A percentile compares a stretch with the other conserved stretches of the same genome.
These are phyloP conservation scores for Spinibarbus caldwelli DNA, from an alignment of 2,797 vertebrate species.

Conservation along the genomic window DNA sequence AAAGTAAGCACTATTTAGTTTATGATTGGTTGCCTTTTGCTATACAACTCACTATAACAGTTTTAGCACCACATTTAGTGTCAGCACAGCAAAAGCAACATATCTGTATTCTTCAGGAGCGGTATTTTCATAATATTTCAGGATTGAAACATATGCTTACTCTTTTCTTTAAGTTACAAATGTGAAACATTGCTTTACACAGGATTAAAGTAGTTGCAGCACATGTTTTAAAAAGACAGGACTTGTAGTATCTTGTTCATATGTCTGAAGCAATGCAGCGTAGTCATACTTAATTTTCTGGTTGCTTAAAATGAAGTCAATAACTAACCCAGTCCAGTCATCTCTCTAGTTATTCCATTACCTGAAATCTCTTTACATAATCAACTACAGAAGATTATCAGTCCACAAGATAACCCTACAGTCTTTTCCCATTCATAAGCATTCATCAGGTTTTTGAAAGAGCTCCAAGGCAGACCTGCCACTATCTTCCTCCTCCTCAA, in stretches of 20 bases:
- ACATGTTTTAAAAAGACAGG: neutral
- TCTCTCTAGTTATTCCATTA: slow-evolving; percentile 6
- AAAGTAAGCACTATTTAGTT: neutral
- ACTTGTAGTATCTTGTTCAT: neutral
- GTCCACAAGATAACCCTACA: slow-evolving; percentile 11
- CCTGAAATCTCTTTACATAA: slow-evolving; percentile 18
- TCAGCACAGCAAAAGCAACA: neutral
- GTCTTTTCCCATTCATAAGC: slow-evolving; percentile 48
- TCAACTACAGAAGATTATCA: slow-evolving; percentile 12
- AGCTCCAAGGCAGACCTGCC: slow-evolving; percentile 52
- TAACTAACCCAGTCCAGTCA: neutral
- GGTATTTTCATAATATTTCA: neutral
- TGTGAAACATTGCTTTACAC: neutral
- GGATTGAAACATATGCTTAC: neutral
- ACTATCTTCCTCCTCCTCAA: slow-evolving; percentile 59
- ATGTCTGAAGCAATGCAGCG: neutral
- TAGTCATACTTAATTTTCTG: neutral
- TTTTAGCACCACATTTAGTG: neutral
- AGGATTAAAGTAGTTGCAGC: neutral
- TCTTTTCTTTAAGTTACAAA: neutral
- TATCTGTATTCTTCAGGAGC: neutral
- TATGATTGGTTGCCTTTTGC: neutral
- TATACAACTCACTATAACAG: neutral
- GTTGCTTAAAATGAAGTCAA: neutral
- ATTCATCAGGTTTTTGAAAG: slow-evolving; percentile 31